These are phyloP conservation scores for Lophura nycthemera DNA, from an alignment of 2,113 vertebrate genomes.

Conservation along the genomic window DNA sequence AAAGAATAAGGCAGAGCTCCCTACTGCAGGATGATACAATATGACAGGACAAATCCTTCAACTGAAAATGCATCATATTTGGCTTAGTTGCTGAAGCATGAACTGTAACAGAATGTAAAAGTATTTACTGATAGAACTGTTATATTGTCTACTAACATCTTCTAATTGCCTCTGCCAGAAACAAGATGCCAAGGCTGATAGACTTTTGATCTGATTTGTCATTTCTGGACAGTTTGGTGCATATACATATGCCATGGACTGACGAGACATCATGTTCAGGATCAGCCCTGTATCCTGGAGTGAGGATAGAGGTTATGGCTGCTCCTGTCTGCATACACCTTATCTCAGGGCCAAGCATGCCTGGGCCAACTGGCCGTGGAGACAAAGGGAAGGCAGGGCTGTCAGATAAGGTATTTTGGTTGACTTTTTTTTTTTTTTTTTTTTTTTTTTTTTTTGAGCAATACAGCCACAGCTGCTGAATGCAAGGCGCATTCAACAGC, in stretches of 20 bases:
- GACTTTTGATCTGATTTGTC: not conserved
- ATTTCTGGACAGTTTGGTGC: not conserved
- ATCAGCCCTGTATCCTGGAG: not conserved
- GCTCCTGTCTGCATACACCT: not conserved
- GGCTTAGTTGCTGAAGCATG: not conserved
- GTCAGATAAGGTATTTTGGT: not conserved
- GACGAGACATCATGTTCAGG: not conserved
- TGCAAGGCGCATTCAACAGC: slow-evolving; percentile 12
- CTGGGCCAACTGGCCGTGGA: slow-evolving; percentile 1
- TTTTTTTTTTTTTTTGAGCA: not conserved
- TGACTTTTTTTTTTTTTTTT: not conserved
- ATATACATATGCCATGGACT: not conserved
- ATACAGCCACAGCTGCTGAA: slow-evolving; percentile 22
- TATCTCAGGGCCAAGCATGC: not conserved
- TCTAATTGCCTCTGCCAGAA: not conserved
- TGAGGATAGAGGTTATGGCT: accelerated
- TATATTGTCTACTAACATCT: not conserved
- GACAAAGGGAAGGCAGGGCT: slow-evolving; percentile 9
- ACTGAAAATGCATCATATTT: not conserved
- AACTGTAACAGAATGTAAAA: not conserved
- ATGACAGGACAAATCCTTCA: not conserved
- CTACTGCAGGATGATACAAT: not conserved
- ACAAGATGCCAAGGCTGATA: not conserved
- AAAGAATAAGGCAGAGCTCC: not conserved
- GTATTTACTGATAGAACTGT: not conserved